Evolutionary conservation across 2,113 vertebrate genomes (phyloP).

Genomic region (Pyrgilauda ruficollis): DNA sequence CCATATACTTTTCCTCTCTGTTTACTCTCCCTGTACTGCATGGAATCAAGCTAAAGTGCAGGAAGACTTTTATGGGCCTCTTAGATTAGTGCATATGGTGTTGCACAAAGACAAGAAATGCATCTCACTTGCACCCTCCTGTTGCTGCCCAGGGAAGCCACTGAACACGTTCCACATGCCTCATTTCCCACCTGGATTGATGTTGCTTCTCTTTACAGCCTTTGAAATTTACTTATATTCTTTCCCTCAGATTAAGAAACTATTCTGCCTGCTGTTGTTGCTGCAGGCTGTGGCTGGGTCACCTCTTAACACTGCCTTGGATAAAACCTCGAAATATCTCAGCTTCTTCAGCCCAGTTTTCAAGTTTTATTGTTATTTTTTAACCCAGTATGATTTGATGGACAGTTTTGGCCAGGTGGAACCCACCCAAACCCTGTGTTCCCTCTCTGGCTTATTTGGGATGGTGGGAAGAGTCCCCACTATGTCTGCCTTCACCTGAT

Average conservation of each 20-base stretch:
- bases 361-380: neutral
- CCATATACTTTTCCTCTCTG: slow-evolving; percentile 44
- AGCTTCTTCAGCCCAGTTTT: neutral
- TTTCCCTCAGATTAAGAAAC: neutral
- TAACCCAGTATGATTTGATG: neutral
- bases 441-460: neutral
- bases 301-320: neutral
- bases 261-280: neutral
- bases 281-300: neutral
- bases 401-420: neutral
- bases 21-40: slow-evolving; percentile 38
- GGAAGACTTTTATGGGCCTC: slow-evolving; percentile 14
- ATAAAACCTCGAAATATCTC: neutral
- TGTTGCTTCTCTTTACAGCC: neutral
- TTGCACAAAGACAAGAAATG: neutral
- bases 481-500: neutral
- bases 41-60: neutral
- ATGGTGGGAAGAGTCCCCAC: neutral
- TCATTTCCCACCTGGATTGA: slow-evolving; percentile 3
- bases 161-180: neutral
- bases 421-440: fast-evolving
- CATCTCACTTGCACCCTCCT: neutral
- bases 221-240: neutral
- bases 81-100: neutral
- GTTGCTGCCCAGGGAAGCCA: neutral